Percentiles rank a stretch among this genome's conserved stretches.
These are phyloP conservation scores for Nemoura dubitans DNA, from an alignment of 2,888 invertebrate genomes.

Conservation along the genomic window DNA sequence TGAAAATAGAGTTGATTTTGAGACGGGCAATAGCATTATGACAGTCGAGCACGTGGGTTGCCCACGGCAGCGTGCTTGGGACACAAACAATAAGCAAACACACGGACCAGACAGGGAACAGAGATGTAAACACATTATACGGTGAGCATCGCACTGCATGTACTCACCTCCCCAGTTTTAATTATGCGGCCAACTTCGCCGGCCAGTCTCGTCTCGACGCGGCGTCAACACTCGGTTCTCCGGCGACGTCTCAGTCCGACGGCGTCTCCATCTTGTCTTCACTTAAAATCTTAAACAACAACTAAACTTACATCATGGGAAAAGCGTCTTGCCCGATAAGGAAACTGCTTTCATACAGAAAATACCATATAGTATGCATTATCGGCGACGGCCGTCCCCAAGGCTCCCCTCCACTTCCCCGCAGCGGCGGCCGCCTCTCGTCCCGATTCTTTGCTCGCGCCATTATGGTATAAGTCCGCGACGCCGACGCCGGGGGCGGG, in stretches of 20 bases:
- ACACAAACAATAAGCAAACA: neutral
- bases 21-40: too few species aligned
- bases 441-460: conserved; percentile 42
- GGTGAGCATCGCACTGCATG: neutral
- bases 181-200: neutral
- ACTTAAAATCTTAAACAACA: conserved; percentile 46
- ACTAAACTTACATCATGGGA: conserved; percentile 41
- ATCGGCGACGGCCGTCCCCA: conserved; percentile 43
- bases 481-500: conserved; percentile 15
- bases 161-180: neutral
- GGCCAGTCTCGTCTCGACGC: neutral
- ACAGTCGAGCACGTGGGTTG: neutral
- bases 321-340: conserved; percentile 48
- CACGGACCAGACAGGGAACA: neutral
- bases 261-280: conserved; percentile 10
- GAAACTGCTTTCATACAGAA: conserved; percentile 49
- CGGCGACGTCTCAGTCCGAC: neutral
- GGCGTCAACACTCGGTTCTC: neutral
- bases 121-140: neutral
- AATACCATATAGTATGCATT: conserved; percentile 48
- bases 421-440: neutral
- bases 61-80: neutral
- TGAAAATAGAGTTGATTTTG: neutral
- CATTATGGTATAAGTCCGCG: conserved; percentile 18
- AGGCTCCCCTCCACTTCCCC: conserved; percentile 9